phyloP scores from a whole-genome alignment of 2,113 vertebrate species.

The Upupa epops region DNA sequence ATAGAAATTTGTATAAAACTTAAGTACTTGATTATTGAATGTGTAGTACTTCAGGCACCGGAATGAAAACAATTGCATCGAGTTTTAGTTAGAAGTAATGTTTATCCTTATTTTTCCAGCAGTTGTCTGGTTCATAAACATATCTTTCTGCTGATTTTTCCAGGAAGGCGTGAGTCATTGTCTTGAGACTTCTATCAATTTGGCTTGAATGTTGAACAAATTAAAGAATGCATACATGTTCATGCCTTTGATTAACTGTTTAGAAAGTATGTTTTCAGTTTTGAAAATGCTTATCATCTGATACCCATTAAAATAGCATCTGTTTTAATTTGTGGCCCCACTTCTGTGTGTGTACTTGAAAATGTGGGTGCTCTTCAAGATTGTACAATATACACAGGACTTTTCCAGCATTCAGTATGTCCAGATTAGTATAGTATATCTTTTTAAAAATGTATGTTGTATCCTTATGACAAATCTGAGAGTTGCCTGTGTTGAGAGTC shows the following conservation, averaged over 20 bases:
- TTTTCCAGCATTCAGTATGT: too few species aligned
- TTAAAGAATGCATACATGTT: background rate
- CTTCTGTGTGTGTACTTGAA: background rate
- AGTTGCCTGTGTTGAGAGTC: background rate
- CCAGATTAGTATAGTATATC: too few species aligned
- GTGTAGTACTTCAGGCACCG: background rate
- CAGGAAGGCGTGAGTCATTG: conserved; percentile 56
- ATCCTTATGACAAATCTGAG: background rate
- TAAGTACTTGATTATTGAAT: background rate
- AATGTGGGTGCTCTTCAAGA: background rate
- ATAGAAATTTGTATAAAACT: background rate
- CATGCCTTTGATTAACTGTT: background rate
- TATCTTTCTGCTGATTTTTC: conserved; percentile 34
- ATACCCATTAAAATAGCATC: background rate
- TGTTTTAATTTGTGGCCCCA: background rate
- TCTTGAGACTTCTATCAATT: conserved; percentile 19
- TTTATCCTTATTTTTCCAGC: conserved; percentile 50
- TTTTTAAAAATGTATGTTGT: background rate
- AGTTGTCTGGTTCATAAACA: conserved; percentile 47
- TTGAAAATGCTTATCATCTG: background rate
- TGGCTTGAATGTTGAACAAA: background rate
- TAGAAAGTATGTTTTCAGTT: background rate
- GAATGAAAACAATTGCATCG: background rate
- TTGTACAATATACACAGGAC: background rate
- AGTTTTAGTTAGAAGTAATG: conserved; percentile 6